These are phyloP conservation scores for Montifringilla adamsi DNA, from an alignment of 2,113 vertebrate species.

Conservation along the genomic window DNA sequence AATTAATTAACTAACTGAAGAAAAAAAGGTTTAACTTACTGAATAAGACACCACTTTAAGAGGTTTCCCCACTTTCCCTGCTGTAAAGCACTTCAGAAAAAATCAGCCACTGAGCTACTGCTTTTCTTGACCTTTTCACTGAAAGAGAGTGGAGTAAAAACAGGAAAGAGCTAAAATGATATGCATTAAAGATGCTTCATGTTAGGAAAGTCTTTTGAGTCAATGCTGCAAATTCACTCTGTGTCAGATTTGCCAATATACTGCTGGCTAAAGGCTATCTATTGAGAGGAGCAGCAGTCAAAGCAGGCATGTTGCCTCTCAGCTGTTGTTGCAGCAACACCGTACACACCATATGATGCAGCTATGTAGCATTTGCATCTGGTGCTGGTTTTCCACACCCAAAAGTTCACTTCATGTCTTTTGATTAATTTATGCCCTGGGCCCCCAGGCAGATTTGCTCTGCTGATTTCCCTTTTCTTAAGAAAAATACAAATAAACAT, in stretches of 20 bases:
- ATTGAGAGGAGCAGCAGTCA: not conserved
- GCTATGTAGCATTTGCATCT: not conserved
- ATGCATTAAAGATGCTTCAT: constrained; percentile 26
- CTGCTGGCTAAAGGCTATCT: not conserved
- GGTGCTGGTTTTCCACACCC: constrained; percentile 5
- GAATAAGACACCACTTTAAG: constrained; percentile 2
- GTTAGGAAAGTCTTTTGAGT: constrained; percentile 50
- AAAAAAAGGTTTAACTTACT: constrained; percentile 45
- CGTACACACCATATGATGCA: not conserved
- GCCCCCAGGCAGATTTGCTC: not conserved
- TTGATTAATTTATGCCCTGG: not conserved
- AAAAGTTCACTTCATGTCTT: not conserved
- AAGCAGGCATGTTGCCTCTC: not conserved
- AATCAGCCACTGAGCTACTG: constrained; percentile 34
- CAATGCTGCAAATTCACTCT: not conserved
- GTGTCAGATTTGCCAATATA: constrained; percentile 1
- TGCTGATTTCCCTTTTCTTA: constrained; percentile 33
- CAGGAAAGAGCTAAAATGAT: constrained; percentile 36
- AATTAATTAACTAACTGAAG: not conserved
- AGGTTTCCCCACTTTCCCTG: not conserved
- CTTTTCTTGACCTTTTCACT: constrained; percentile 56
- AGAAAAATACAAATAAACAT: constrained; percentile 28
- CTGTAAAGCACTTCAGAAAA: constrained; percentile 54
- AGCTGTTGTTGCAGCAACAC: not conserved
- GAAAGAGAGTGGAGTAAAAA: constrained; percentile 56